Evolutionary conservation across 2,888 invertebrate species (phyloP), one percentile per base, ranked within the genome.

Genomic region (Cinara cedri): DNA sequence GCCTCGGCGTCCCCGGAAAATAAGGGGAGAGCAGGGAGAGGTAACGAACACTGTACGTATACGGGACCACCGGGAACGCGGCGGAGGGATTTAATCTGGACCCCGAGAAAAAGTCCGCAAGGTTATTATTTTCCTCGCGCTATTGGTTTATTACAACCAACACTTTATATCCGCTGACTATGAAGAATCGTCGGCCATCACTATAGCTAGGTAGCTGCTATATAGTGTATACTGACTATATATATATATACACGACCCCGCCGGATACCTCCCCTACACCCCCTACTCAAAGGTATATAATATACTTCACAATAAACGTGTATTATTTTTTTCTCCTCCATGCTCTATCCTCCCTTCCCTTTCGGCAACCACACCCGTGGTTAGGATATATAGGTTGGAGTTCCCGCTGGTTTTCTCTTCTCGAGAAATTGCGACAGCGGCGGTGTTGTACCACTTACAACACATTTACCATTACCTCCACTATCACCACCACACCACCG

Each of bases 101-200:
- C 70, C 46, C 70, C 11, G 70, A 51, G 78, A 70, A 78, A 68
- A 70, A 78, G 78, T 78, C 78, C 70, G 62, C 70, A 62, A 60
- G 78, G 70, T 78, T 78, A 78, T 78, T 78, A 78, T 78, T 78
- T 70, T 62, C 49, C 68, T 51, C 34, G 34, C 6, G 34, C 68
- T 70, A 70, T 78, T 70, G 78, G 78, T 78, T 78, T 78, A 78
- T 78, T 78, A 78, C 78, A 21, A 42, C 78, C 78, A 62, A 78
- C 78, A 78, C 78, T 78, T 78, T 78, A 78, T 78, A 78, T 78
- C 78, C 57, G 78, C 78, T 68, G 78, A 78, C 78, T 78, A 68
- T 78, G 78, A 78, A 62, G 78, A 70, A 78, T 78, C 57, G 78
- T 70, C 57, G 19, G 46, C 76, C 76, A 49, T 68, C 76, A n/a